Evolutionary conservation across 2,888 invertebrate species (phyloP), one percentile per base, ranked within the genome.

Genomic region (Tribolium freemani): DNA sequence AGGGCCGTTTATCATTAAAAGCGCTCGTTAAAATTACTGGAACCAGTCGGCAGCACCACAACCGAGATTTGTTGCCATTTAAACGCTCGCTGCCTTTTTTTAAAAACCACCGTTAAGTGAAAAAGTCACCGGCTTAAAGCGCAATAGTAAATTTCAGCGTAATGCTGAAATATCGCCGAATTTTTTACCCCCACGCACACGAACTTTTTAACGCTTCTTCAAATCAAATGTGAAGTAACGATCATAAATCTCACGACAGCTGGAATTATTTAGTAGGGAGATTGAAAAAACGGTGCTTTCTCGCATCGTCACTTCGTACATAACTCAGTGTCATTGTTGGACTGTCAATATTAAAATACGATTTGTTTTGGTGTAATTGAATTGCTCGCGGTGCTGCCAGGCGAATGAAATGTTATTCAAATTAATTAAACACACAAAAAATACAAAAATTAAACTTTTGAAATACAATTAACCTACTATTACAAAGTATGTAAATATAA

Each of bases 11-110:
- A 63, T 63, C 63, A 63, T 50, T 61, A 61, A 50, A 61, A 11
- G 30, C 50, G 61, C 63, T 63, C 63, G 63, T 51, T 63, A 51
- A 63, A 63, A 63, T 63, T 50, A 63, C 63, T 50, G 48, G 30
- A 10, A 61, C 48, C 38, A 50, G 48, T 58, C 45, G 45, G 58
- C 45, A 45, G 56, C 44, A 8, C 11, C 30, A 10, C 30, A 10
- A 9, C 9, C 20, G 38, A 56, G 56, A 56, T 53, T 53, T 53
- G 53, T 53, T 21, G 53, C 16, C 6, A 2, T 53, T 53, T 53
- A 53, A 53, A 53, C 53, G 21, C 38, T n/a, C 9, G 53, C 26
- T 50, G 50, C 13, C 16, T 50, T 50, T 50, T 16, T 50, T 50
- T 2, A 50, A 16, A 16, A 10, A 50, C 4, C 11, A 13, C 50